These are phyloP conservation scores for Clytia hemisphaerica DNA, from an alignment of 30 jellyfish, hydroid and myxozoan species.

Conservation along the genomic window DNA sequence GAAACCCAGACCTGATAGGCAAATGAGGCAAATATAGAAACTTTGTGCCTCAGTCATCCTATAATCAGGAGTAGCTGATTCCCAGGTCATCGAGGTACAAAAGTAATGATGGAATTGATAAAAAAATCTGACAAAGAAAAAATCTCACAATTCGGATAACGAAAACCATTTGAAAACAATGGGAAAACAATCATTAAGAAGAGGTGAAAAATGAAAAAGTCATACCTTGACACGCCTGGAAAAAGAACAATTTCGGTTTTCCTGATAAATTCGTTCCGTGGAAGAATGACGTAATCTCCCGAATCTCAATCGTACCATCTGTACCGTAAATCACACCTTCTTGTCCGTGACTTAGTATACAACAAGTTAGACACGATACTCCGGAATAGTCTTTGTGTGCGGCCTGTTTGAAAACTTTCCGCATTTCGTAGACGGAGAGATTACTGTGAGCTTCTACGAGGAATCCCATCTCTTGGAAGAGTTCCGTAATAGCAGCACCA, in stretches of 20 bases:
- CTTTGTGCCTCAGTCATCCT: too few species aligned
- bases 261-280: conserved; percentile 77
- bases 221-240: conserved; percentile 98
- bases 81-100: too few species aligned
- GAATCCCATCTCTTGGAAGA: conserved; percentile 79
- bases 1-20: too few species aligned
- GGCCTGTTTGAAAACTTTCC: conserved; percentile 64
- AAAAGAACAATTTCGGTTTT: conserved; percentile 79
- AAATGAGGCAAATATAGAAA: too few species aligned
- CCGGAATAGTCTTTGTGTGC: conserved; percentile 46
- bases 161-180: neutral
- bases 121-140: neutral
- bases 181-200: neutral
- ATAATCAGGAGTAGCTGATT: too few species aligned
- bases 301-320: conserved; percentile 84
- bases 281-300: conserved; percentile 77
- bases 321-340: conserved; percentile 95
- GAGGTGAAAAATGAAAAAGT: neutral
- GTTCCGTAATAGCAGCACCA: conserved; percentile 54
- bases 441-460: conserved; percentile 54
- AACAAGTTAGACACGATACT: conserved; percentile 45
- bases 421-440: conserved; percentile 53
- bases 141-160: neutral
- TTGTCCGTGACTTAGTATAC: conserved; percentile 90
- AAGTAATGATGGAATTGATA: too few species aligned